phyloP scores from a whole-genome alignment of 2,797 vertebrate genomes.

The Enteromius afrohamiltoni region DNA sequence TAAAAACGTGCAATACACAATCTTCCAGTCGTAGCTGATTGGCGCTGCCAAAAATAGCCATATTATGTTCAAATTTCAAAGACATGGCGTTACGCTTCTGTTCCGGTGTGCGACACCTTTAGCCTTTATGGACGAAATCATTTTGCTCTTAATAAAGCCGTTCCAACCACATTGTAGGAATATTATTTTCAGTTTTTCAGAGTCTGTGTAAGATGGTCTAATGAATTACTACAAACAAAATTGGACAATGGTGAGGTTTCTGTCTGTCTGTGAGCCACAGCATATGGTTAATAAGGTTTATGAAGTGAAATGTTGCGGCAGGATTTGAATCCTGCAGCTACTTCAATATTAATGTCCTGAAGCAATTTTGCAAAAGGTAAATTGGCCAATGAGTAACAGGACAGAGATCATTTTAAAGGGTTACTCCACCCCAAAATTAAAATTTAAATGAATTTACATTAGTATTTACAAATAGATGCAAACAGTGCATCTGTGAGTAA shows the following conservation, averaged over 20 bases:
- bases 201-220: background rate
- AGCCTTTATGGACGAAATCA: background rate
- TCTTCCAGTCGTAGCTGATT: background rate
- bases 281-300: background rate
- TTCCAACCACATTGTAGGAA: background rate
- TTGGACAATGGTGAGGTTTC: background rate
- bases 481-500: too few species aligned
- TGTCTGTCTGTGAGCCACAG: background rate
- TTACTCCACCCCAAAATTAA: too few species aligned
- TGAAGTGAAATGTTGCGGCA: background rate
- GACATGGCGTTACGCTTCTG: background rate
- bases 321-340: background rate
- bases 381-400: background rate
- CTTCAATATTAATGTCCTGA: background rate
- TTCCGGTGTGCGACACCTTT: background rate
- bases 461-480: too few species aligned
- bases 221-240: background rate
- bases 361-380: background rate
- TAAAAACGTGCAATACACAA: background rate
- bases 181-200: background rate
- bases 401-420: background rate
- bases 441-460: too few species aligned
- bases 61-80: background rate
- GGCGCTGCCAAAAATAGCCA: too few species aligned
- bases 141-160: background rate